Conservation (phyloP, 1,140 invertebrate genomes). For the Cydia splendana region DNA sequence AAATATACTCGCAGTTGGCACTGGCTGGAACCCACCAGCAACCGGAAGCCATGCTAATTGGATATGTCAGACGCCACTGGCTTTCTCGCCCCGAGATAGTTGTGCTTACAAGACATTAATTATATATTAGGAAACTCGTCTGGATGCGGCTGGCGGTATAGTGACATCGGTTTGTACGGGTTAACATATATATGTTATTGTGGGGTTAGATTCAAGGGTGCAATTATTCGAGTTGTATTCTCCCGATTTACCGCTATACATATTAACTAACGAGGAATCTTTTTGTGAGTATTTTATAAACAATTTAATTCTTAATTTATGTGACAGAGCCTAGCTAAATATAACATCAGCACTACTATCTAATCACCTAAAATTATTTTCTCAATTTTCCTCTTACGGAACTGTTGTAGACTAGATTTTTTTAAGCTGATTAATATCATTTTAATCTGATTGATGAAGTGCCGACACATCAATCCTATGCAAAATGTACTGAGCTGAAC, state of each 20-base stretch:
- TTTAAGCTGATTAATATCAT: neutral
- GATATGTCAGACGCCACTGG: constrained; percentile 75
- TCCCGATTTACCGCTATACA: neutral
- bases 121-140: constrained; percentile 56
- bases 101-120: constrained; percentile 70
- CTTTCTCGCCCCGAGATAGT: constrained; percentile 69
- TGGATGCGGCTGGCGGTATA: constrained; percentile 38
- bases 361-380: no score
- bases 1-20: constrained; percentile 42
- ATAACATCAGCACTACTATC: no score
- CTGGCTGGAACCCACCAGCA: constrained; percentile 46
- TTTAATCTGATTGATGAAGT: neutral
- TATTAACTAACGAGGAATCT: neutral
- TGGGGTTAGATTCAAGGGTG: neutral
- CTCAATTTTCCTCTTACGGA: no score
- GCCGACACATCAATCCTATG: neutral
- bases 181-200: neutral
- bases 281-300: neutral
- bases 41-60: constrained; percentile 74
- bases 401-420: no score
- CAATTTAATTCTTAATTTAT: neutral
- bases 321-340: neutral
- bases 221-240: no score
- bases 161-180: constrained; percentile 22
- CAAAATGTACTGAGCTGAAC: neutral